phyloP scores from a whole-genome alignment of 2,888 invertebrate species.

The Lepidonotus clava region DNA sequence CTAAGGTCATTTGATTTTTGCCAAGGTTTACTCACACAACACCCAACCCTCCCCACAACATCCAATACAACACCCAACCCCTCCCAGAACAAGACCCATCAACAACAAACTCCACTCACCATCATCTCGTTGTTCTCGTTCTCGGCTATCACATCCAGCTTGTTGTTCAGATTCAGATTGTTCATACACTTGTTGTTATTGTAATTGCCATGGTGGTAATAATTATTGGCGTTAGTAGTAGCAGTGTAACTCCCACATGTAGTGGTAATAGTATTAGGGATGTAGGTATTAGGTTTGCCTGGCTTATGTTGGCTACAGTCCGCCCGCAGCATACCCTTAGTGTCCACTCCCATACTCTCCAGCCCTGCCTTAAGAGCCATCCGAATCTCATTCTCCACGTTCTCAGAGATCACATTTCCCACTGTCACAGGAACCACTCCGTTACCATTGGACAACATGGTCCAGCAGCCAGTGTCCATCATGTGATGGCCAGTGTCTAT shows the following conservation, averaged over 20 bases:
- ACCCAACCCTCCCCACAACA: too few relatives aligned
- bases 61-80: too few relatives aligned
- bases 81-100: too few relatives aligned
- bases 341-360: slow-evolving; percentile 47
- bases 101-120: background rate
- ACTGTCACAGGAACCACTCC: slow-evolving; percentile 32
- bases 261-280: too few relatives aligned
- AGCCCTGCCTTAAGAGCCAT: slow-evolving; percentile 34
- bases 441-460: slow-evolving; percentile 18
- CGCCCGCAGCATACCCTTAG: background rate
- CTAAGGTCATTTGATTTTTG: too few relatives aligned
- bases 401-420: slow-evolving; percentile 41
- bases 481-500: background rate
- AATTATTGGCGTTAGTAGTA: background rate
- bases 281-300: background rate
- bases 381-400: slow-evolving; percentile 46
- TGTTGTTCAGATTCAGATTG: slow-evolving; percentile 25
- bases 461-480: background rate
- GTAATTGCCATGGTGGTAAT: slow-evolving; percentile 7
- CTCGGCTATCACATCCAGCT: slow-evolving; percentile 35
- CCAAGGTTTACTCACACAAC: too few relatives aligned
- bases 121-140: slow-evolving; percentile 36
- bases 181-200: slow-evolving; percentile 47
- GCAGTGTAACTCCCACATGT: too few relatives aligned
- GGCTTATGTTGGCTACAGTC: background rate